Percentiles rank a stretch among this genome's conserved stretches.
Conservation (phyloP, 1,140 invertebrate genomes). For the Ylistrum balloti region DNA sequence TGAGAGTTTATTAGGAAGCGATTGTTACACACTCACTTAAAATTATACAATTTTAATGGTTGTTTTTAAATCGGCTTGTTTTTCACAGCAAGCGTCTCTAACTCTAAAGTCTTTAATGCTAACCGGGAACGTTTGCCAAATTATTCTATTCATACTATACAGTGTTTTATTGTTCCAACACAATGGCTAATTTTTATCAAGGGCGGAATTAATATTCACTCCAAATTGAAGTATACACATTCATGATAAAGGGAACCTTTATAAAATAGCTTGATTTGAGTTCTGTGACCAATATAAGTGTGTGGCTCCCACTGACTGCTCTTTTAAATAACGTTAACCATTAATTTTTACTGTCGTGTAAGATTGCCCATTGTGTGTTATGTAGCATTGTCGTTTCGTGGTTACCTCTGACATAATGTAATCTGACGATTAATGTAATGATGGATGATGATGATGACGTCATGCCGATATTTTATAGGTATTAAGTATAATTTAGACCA, state of each 20-base stretch:
- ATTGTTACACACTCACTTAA: neutral
- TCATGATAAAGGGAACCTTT: neutral
- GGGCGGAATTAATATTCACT: neutral
- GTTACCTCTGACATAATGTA: no score
- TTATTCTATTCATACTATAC: neutral
- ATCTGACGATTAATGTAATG: no score
- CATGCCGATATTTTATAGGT: no score
- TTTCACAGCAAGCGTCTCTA: neutral
- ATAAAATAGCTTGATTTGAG: no score
- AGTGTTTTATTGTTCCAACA: neutral
- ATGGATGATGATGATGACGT: no score
- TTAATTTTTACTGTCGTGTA: no score
- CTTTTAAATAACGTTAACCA: no score
- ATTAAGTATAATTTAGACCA: no score
- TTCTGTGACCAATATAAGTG: no score
- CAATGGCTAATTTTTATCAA: neutral
- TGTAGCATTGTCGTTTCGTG: no score
- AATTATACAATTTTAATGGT: neutral
- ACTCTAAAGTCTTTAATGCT: neutral
- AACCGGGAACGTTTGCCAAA: neutral
- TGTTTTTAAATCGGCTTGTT: neutral
- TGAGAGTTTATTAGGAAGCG: neutral
- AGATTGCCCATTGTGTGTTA: no score
- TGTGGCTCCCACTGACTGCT: no score
- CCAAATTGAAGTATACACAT: neutral